These are phyloP conservation scores for Seriola quinqueradiata DNA, from an alignment of 2,113 vertebrate genomes.

Conservation along the genomic window DNA sequence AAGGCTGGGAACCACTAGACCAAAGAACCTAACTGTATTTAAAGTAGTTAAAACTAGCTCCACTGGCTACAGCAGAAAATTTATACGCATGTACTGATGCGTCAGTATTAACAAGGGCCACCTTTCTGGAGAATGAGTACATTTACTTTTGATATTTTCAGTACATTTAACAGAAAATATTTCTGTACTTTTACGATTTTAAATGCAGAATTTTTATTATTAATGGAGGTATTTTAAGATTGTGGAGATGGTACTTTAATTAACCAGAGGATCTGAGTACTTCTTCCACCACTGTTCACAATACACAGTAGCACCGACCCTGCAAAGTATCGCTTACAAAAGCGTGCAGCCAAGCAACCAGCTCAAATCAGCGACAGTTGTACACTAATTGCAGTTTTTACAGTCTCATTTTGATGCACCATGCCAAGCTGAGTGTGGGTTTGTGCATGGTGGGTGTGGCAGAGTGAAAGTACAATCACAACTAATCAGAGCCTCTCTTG, in stretches of 20 bases:
- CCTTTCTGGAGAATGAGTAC: too few relatives aligned
- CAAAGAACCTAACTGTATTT: not conserved
- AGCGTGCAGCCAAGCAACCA: too few relatives aligned
- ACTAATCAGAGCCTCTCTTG: constrained; percentile 73
- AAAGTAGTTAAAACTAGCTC: too few relatives aligned
- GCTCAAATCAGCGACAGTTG: constrained; percentile 22
- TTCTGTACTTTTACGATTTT: not conserved
- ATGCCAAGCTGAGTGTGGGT: constrained; percentile 33
- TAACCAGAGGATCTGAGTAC: not conserved
- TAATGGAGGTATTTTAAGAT: not conserved
- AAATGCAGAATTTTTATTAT: too few relatives aligned
- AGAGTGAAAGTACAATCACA: constrained; percentile 65
- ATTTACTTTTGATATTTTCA: too few relatives aligned
- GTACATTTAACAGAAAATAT: not conserved
- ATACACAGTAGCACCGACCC: not conserved
- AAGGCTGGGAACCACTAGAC: not conserved
- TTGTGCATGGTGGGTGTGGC: constrained; percentile 34
- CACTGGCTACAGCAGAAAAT: too few relatives aligned
- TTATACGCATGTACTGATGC: not conserved
- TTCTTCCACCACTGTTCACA: not conserved
- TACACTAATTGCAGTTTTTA: constrained; percentile 44
- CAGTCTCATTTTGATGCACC: constrained; percentile 35
- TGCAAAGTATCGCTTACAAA: too few relatives aligned
- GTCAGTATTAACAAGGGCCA: not conserved
- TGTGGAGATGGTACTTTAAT: not conserved